Conservation (phyloP, 1,140 invertebrate species). For the Caenorhabditis briggsae region DNA sequence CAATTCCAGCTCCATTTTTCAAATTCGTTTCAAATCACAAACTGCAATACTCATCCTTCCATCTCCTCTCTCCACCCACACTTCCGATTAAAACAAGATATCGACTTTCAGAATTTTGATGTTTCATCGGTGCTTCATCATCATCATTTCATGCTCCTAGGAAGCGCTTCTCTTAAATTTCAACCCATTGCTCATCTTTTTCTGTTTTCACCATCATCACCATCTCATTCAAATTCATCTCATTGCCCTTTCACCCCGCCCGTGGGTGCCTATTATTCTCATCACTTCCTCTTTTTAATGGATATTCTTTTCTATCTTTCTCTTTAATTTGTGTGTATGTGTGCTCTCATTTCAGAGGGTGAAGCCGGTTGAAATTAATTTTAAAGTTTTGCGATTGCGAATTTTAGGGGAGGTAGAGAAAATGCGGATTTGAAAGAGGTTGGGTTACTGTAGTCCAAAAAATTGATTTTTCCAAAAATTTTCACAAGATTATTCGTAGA, state of each 20-base stretch:
- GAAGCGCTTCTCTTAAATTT: neutral
- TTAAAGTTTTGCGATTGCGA: no score
- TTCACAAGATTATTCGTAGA: no score
- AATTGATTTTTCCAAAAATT: no score
- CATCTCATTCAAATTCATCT: constrained; percentile 36
- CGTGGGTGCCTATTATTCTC: neutral
- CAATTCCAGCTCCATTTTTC: no score
- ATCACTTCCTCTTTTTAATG: constrained; percentile 54
- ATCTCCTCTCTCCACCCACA: neutral
- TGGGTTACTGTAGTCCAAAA: no score
- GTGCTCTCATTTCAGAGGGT: neutral
- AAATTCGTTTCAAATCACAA: neutral
- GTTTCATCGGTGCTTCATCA: neutral
- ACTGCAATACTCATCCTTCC: neutral
- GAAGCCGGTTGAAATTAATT: no score
- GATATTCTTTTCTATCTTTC: constrained; percentile 16
- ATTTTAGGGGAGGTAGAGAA: no score
- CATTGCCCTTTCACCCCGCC: constrained; percentile 2
- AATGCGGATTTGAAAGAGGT: no score
- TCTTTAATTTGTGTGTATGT: constrained; percentile 28
- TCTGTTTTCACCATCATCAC: neutral
- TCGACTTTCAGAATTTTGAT: neutral
- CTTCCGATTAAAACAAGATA: neutral
- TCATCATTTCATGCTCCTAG: neutral
- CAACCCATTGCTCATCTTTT: neutral